Base-by-base conservation (phyloP, 2,797 vertebrate genomes). In the Melanotaenia maccullochi region DNA sequence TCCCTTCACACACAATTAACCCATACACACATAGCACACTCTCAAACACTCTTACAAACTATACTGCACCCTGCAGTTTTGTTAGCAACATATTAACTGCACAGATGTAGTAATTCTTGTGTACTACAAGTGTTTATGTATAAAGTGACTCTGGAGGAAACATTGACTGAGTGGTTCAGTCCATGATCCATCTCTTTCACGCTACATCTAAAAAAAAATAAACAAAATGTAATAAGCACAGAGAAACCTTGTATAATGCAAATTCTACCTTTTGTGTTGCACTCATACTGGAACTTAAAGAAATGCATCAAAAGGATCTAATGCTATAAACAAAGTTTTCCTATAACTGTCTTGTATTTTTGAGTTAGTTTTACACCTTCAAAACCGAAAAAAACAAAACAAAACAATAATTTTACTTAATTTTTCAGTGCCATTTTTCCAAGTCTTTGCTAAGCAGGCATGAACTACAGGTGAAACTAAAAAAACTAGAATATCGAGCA, bases 101-200 rank as follows among this genome's bases (percentile, higher is more conserved):
- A 83, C 71, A 76, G 28, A 65, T 65, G 81, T 71, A 65, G 38
- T 69, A 78, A 71, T 68, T 75, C 76, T 47, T 80, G 76, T 73
- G 65, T 73, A 68, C 62, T 65, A 65, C 70, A 68, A 72, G 12
- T 77, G 71, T 71, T 24, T 60, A 73, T 71, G 82, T 56, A 73
- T 72, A 86, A 78, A 80, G 76, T 83, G 81, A 76, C 78, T 78
- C 58, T 61, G 73, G 74, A 55, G 55, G 63, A 54, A 81, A 84
- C 74, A 71, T 44, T 42, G 70, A 73, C 28, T 18, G 25, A 57
- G 62, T 63, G 73, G 58, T 64, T 71, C 44, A 60, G 55, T 73
- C 63, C 78, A 79, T 47, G 60, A 69, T 75, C 64, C 59, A 71
- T 65, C 71, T 64, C 52, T 59, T 77, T 65, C 73, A 83, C 76